Conservation (phyloP, 2,113 vertebrate species). For the Aythya baeri region DNA sequence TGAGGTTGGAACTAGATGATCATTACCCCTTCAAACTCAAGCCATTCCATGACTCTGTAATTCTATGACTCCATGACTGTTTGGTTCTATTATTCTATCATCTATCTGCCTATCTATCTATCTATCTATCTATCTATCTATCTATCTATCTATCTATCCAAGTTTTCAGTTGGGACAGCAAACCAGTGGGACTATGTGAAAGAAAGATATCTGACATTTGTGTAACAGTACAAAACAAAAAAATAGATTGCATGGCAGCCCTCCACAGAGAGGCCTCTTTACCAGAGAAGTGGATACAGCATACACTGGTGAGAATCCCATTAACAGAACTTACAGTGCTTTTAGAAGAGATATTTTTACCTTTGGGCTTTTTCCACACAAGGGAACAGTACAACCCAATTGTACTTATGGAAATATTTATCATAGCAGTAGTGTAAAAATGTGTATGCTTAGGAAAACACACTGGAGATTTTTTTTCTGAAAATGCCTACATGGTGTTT, state of each 20-base stretch:
- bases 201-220: neutral
- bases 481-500: neutral
- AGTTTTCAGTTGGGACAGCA: neutral
- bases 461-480: neutral
- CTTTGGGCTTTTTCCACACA: fast-evolving
- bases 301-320: neutral
- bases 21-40: too few species aligned
- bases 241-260: neutral
- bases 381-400: neutral
- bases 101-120: too few species aligned
- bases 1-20: too few species aligned
- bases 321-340: neutral
- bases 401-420: neutral
- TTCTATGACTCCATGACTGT: too few species aligned
- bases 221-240: neutral
- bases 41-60: too few species aligned
- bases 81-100: too few species aligned
- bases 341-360: neutral
- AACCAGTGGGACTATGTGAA: neutral
- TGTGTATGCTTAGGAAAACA: neutral
- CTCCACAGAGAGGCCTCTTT: neutral
- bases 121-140: too few species aligned
- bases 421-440: neutral
- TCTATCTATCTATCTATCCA: neutral
- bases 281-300: fast-evolving